Percentiles rank a stretch among this genome's conserved stretches.
phyloP scores from a whole-genome alignment of 2,888 invertebrate genomes.

The Melieria omissa region DNA sequence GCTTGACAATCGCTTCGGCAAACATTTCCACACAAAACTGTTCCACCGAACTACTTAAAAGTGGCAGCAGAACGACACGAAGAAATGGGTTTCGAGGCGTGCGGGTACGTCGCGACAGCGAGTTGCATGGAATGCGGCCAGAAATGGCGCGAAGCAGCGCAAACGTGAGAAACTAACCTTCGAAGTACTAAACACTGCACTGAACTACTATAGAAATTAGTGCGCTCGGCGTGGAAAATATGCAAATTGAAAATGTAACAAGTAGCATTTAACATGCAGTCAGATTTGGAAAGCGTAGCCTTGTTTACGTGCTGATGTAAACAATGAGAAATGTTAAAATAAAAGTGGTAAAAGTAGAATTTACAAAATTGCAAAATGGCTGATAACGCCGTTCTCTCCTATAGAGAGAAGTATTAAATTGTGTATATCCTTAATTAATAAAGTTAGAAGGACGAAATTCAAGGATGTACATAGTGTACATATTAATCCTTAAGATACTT shows the following conservation, averaged over 20 bases:
- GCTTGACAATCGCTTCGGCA: conserved; percentile 19
- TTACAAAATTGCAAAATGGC: too few relatives aligned
- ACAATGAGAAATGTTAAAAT: too few relatives aligned
- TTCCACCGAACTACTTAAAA: conserved; percentile 14
- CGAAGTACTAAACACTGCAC: conserved; percentile 15
- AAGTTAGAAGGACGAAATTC: too few relatives aligned
- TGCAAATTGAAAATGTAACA: conserved; percentile 17
- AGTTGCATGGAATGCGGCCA: conserved; percentile 5
- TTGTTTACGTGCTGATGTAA: too few relatives aligned
- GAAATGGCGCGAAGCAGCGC: conserved; percentile 4
- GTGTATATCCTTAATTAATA: too few relatives aligned
- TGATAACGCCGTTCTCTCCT: too few relatives aligned
- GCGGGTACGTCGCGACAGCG: background rate
- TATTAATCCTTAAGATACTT: too few relatives aligned
- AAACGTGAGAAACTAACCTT: conserved; percentile 33
- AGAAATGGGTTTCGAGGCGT: background rate
- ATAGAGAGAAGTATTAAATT: too few relatives aligned
- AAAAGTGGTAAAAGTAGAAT: too few relatives aligned
- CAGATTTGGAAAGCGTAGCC: too few relatives aligned
- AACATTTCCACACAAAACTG: conserved; percentile 18
- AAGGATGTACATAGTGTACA: too few relatives aligned
- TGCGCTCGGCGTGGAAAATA: conserved; percentile 24
- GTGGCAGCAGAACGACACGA: background rate
- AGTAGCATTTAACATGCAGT: too few relatives aligned
- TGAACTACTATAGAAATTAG: conserved; percentile 8